Percentiles rank a stretch among this genome's conserved stretches.
These are phyloP conservation scores for Gymnocypris eckloni DNA, from an alignment of 2,797 vertebrate species.

Conservation along the genomic window DNA sequence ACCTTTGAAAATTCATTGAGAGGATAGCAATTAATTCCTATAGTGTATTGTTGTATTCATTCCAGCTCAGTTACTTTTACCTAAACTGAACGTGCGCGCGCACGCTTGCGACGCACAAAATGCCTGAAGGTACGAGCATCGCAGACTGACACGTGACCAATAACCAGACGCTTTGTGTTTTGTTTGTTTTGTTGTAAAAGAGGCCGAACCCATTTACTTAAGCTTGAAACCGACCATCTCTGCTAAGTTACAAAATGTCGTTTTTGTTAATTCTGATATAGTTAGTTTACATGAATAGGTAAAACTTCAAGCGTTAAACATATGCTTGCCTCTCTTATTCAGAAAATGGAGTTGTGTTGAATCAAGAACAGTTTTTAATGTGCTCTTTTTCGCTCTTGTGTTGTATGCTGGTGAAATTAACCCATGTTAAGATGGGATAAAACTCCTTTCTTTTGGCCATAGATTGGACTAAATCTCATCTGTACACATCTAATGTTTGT, in stretches of 20 bases:
- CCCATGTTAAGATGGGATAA: neutral
- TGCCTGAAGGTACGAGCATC: constrained; percentile 38
- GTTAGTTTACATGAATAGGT: neutral
- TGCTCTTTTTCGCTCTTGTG: neutral
- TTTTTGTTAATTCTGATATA: neutral
- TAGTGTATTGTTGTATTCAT: constrained; percentile 65
- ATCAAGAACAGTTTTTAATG: neutral
- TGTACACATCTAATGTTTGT: neutral
- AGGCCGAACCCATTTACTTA: neutral
- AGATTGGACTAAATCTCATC: neutral
- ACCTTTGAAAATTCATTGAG: constrained; percentile 67
- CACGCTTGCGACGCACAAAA: constrained; percentile 55
- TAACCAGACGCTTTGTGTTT: neutral
- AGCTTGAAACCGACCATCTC: neutral
- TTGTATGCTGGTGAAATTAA: neutral
- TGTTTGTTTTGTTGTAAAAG: constrained; percentile 7
- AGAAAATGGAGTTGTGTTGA: neutral
- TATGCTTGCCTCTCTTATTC: neutral
- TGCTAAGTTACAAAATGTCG: too few relatives aligned
- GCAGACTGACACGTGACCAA: neutral
- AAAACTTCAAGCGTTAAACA: neutral
- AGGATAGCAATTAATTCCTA: constrained; percentile 56
- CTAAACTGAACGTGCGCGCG: constrained; percentile 56
- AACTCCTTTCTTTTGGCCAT: neutral
- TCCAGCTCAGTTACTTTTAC: constrained; percentile 65